Conservation (phyloP, 2,113 vertebrate genomes). For the Corythoichthys haematopterus region DNA sequence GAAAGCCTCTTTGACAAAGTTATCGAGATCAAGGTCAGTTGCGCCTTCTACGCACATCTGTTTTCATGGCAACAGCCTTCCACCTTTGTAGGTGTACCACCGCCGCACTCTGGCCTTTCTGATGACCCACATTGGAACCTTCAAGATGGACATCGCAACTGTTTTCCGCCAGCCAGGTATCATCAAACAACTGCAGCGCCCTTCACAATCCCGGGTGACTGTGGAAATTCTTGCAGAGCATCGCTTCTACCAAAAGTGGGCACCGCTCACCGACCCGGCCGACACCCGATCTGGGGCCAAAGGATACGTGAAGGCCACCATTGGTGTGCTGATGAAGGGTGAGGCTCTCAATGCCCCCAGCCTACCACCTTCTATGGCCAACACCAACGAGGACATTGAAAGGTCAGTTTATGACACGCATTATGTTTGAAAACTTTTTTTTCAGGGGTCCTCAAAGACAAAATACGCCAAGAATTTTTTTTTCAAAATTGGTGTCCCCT, state of each 20-base stretch:
- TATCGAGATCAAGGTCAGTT: slow-evolving; percentile 82
- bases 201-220: not conserved
- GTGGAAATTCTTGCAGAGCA: slow-evolving; percentile 73
- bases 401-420: slow-evolving; percentile 69
- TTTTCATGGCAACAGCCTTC: not conserved
- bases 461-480: not conserved
- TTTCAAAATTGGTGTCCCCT: no score
- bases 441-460: not conserved
- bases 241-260: slow-evolving; percentile 93
- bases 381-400: slow-evolving; percentile 79
- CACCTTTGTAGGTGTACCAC: slow-evolving; percentile 81
- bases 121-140: slow-evolving; percentile 80
- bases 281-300: slow-evolving; percentile 85
- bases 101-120: slow-evolving; percentile 82
- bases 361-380: slow-evolving; percentile 37
- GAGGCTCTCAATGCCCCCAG: slow-evolving; percentile 68
- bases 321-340: slow-evolving; percentile 79
- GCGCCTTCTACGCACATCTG: not conserved
- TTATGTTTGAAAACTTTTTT: not conserved
- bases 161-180: slow-evolving; percentile 87
- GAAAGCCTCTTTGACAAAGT: slow-evolving; percentile 84
- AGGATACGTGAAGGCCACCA: slow-evolving; percentile 86
- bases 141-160: slow-evolving; percentile 85
- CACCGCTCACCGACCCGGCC: slow-evolving; percentile 83
- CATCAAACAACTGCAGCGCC: not conserved